Evolutionary conservation across 2,113 vertebrate genomes (phyloP), one percentile per base, ranked within the genome.

Genomic region (Entomyzon cyanotis): DNA sequence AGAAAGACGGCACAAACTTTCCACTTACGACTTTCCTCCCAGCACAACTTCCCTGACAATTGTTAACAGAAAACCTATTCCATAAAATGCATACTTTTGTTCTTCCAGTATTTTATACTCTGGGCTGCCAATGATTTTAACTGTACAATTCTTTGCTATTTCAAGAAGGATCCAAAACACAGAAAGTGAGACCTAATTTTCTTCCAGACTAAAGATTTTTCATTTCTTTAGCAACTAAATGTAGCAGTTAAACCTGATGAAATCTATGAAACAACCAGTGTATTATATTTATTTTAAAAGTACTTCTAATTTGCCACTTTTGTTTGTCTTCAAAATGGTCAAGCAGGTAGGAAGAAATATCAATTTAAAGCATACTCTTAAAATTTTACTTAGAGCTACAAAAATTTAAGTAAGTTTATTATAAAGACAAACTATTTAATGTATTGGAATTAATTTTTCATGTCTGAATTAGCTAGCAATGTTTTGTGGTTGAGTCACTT

Each of bases 331-430:
- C 81, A 70, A 87, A 84, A 78, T 15, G 20, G 24, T 65, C 70
- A 79, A 55, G 28, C 1, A 4, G 18, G 24, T 46, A 85, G 70
- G 25, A 86, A 86, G 49, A 62, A 33, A 69, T 19, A 60, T 16
- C 67, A 87, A 56, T 33, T 89, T 82, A 81, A 90, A 81, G 70
- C 23, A 91, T 21, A 75, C n/a, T 47, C 42, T 56, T 71, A 44
- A 69, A 89, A 22, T 65, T 94, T 93, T 76, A 63, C 78, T 73
- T 87, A 31, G 39, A 94, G 30, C 14, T 95, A 92, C 68, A 84
- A 90, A 77, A 89, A 84, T n/a, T 86, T 53, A 64, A 91, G 31
- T 33, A 91, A 87, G 19, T 23, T 14, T 67, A 83, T 58, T 80
- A 69, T 30, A 73, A 85, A 85, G 41, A 25, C 14, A 39, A 74